Percentiles rank a stretch among this genome's conserved stretches.
Evolutionary conservation across 2,888 invertebrate species (phyloP).

Genomic region (Barypeithes pellucidus): DNA sequence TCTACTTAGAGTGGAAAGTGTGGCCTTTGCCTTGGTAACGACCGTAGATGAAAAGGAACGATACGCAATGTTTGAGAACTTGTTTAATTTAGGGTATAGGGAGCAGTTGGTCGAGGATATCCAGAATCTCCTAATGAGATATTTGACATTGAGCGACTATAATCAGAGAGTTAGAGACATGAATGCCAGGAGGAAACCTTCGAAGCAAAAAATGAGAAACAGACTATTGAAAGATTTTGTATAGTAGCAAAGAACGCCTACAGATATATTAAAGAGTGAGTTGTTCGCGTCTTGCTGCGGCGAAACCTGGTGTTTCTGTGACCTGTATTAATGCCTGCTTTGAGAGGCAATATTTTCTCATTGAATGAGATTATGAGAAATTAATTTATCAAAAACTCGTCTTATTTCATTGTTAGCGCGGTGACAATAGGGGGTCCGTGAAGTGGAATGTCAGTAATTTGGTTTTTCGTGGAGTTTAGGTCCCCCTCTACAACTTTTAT

Average conservation of each 20-base stretch:
- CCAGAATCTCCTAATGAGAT: constrained; percentile 52
- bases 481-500: too few species aligned
- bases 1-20: constrained; percentile 75
- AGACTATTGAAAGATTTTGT: constrained; percentile 36
- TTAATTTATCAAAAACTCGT: too few species aligned
- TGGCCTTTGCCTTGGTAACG: constrained; percentile 75
- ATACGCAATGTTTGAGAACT: constrained; percentile 70
- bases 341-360: too few species aligned
- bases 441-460: too few species aligned
- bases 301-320: too few species aligned
- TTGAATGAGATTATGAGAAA: too few species aligned
- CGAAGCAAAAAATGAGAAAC: constrained; percentile 39
- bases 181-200: constrained; percentile 10
- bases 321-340: too few species aligned
- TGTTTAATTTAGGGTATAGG: constrained; percentile 73
- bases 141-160: constrained; percentile 35
- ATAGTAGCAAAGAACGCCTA: too few species aligned
- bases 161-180: constrained; percentile 35
- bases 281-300: too few species aligned
- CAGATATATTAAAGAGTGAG: background rate
- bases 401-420: too few species aligned
- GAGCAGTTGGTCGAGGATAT: constrained; percentile 76
- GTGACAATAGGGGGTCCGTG: too few species aligned
- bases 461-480: too few species aligned
- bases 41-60: constrained; percentile 72